phyloP scores from a whole-genome alignment of 2,113 vertebrate genomes.

The Xiphias gladius region DNA sequence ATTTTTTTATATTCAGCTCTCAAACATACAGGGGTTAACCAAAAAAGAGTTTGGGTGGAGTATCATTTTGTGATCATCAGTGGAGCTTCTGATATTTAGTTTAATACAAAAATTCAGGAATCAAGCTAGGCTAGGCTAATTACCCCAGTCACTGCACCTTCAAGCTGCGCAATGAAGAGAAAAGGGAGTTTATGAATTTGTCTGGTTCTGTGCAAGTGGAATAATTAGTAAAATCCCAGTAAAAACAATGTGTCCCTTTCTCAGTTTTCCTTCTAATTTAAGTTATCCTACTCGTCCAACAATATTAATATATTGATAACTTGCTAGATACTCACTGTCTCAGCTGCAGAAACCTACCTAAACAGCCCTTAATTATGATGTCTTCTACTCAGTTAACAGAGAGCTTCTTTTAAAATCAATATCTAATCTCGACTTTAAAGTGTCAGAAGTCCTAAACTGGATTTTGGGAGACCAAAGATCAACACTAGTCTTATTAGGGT shows the following conservation, averaged over 20 bases:
- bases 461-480: conserved; percentile 81
- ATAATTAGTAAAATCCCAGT: background rate
- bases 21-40: background rate
- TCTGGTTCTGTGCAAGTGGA: background rate
- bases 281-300: background rate
- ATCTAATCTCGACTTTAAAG: conserved; percentile 11
- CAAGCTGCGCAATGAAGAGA: conserved; percentile 2
- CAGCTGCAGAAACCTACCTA: conserved; percentile 46
- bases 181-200: background rate
- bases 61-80: too few relatives aligned
- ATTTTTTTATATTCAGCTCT: background rate
- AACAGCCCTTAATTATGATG: conserved; percentile 36
- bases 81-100: background rate
- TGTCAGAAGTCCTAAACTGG: conserved; percentile 54
- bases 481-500: conserved; percentile 63
- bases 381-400: conserved; percentile 45
- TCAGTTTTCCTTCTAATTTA: too few relatives aligned
- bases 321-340: conserved; percentile 28
- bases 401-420: conserved; percentile 51
- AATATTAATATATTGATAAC: conserved; percentile 6
- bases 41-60: background rate
- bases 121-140: conserved; percentile 26
- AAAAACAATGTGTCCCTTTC: background rate
- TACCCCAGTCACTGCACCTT: background rate
- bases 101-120: background rate